Base-by-base conservation (phyloP, 2,113 vertebrate genomes). In the Spilogale gracilis region DNA sequence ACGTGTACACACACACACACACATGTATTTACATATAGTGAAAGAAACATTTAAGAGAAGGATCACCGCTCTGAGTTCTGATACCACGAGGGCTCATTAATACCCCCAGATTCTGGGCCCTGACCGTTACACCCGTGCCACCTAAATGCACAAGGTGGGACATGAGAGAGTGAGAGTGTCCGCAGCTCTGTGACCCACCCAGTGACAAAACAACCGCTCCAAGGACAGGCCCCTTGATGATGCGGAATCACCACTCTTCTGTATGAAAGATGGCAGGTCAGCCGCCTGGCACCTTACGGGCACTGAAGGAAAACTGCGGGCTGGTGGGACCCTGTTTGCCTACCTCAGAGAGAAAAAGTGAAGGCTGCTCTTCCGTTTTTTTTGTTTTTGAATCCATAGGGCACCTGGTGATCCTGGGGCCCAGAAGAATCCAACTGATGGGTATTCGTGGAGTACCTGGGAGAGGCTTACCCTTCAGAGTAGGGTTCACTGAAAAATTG, bases 281-380 rank as follows among this genome's bases (percentile, higher is more conserved):
- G 52, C 23, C 23, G 61, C 86, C 30, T 56, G 50, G 61, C 6
- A 56, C 20, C 5, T 38, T 71, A 17, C 3, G 18, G 71, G 48
- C 32, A 54, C 32, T 45, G n/a, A 87, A 32, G 30, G 17, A 63
- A 91, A 83, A 27, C 45, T 9, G 61, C 3, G 94, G 95, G 91
- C 61, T 86, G 27, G 43, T 1, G 4, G 69, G 69, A 13, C 13
- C 45, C 67, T 80, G 54, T 32, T 25, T 7, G 50, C 54, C 78
- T n/a, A 56, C 69, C 30, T 89, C 74, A 79, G 63, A 94, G 86
- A 96, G 9, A 56, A 74, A 94, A 20, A 30, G 10, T 25, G 79
- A 45, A 63, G 16, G 38, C 5, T 69, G 50, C 18, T 23, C 76
- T 85, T 27, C 58, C 5, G 17, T 27, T 50, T 38, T 63, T 48